Base-by-base conservation (phyloP, 2,797 vertebrate genomes). In the Myripristis murdjan region DNA sequence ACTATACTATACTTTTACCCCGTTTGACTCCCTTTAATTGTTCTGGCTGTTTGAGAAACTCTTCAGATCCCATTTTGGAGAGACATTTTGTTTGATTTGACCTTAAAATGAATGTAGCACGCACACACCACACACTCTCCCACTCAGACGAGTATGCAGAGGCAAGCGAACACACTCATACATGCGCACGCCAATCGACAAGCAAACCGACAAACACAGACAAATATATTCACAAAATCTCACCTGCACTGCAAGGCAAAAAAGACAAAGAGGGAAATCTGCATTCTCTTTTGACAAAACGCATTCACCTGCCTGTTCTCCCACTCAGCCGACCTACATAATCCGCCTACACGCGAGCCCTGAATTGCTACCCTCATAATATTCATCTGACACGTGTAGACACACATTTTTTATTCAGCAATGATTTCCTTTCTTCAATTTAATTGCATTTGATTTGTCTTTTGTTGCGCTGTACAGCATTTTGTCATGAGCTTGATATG, bases 271-370 rank as follows among this genome's bases (percentile, higher is more conserved):
- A 81, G 41, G 63, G 78, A 79, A 81, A 82, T 87, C 64, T 83
- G 71, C 56, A 24, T 86, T 87, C 75, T 78, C 77, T 87, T 58
- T 71, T 90, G 87, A 86, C 83, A 84, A 87, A 67, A 70, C 70
- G 87, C 72, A 87, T 91, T 90, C 90, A 90, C 91, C 90, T 90
- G 91, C 78, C 80, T 86, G 66, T 87, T 79, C 88, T 86, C 87
- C 92, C 90, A 91, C 91, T 87, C 86, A 49, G 61, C 91, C 90
- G 56, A 87, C 93, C 91, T 84, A 93, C 91, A 85, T 83, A 86
- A 73, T 71, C 88, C 91, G 81, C 91, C 92, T 83, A 90, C 93
- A 84, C 90, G 77, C 31, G 0, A 49, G 63, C 80, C 67, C 85
- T 86, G 73, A 81, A 84, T 83, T 77, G 62, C 82, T 86, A 52